These are phyloP conservation scores for Papilio polytes DNA, from an alignment of 1,140 invertebrate genomes.

Conservation along the genomic window DNA sequence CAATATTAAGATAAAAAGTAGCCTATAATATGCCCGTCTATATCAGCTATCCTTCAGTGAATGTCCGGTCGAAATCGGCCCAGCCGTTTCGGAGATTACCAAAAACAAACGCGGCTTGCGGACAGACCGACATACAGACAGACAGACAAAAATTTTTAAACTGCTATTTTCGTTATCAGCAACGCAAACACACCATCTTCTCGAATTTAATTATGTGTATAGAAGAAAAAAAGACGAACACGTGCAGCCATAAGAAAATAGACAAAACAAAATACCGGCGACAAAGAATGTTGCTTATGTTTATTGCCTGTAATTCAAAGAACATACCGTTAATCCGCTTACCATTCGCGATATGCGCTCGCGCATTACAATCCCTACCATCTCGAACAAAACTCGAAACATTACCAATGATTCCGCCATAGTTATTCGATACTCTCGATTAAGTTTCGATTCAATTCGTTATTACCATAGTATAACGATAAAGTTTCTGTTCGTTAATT, in stretches of 20 bases:
- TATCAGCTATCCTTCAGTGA: too few species aligned
- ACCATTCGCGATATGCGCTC: constrained; percentile 57
- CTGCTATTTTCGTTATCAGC: too few species aligned
- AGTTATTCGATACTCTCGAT: constrained; percentile 22
- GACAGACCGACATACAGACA: too few species aligned
- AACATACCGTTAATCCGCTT: constrained; percentile 62
- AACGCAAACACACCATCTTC: too few species aligned
- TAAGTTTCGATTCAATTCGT: neutral
- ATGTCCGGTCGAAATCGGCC: too few species aligned
- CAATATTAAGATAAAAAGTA: too few species aligned
- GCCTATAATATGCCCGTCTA: too few species aligned
- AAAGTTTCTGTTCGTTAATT: neutral
- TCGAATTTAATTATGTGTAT: too few species aligned
- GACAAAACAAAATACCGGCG: neutral
- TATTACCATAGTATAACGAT: neutral
- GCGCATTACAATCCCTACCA: constrained; percentile 50
- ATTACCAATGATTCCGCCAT: constrained; percentile 40
- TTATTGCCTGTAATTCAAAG: constrained; percentile 42
- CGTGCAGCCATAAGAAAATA: neutral
- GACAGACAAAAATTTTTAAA: too few species aligned
- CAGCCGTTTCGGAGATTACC: too few species aligned
- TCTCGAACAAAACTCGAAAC: constrained; percentile 54
- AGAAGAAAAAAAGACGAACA: too few species aligned
- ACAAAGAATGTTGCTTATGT: neutral
- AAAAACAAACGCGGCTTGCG: too few species aligned